A percentile compares a stretch with the other conserved stretches of the same genome.
Evolutionary conservation across 2,113 vertebrate species (phyloP).

Genomic region (Anthoscopus minutus): DNA sequence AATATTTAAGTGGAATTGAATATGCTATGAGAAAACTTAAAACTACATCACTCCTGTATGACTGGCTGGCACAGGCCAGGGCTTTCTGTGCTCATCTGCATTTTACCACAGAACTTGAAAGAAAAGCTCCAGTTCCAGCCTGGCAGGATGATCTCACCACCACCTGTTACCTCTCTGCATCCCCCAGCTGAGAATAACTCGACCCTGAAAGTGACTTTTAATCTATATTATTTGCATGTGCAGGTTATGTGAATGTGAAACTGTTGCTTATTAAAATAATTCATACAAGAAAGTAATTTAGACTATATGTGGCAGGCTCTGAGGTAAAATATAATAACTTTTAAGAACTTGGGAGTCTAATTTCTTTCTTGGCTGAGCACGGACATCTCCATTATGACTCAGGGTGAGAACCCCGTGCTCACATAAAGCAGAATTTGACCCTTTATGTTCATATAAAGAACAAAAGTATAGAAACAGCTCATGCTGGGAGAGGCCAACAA

Average conservation of each 20-base stretch:
- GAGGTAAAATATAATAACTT: background rate
- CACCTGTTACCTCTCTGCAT: background rate
- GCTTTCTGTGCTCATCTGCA: background rate
- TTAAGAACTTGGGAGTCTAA: background rate
- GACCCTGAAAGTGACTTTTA: background rate
- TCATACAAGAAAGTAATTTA: background rate
- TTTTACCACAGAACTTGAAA: background rate
- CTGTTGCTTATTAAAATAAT: constrained; percentile 11
- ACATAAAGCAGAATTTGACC: background rate
- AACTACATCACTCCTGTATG: constrained; percentile 13
- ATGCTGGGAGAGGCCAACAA: background rate
- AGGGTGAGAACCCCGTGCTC: fast-evolving
- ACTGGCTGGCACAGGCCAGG: background rate
- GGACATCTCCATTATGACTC: background rate
- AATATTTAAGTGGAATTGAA: constrained; percentile 70
- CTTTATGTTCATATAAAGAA: background rate
- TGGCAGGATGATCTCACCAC: background rate
- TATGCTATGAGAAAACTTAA: constrained; percentile 64
- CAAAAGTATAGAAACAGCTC: background rate
- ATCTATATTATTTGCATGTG: background rate
- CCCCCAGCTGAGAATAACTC: background rate
- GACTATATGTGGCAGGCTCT: background rate
- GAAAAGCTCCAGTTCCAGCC: background rate
- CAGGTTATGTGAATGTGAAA: background rate
- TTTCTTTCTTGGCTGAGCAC: background rate